phyloP scores from a whole-genome alignment of 1,140 invertebrate genomes.

The Ips nitidus region DNA sequence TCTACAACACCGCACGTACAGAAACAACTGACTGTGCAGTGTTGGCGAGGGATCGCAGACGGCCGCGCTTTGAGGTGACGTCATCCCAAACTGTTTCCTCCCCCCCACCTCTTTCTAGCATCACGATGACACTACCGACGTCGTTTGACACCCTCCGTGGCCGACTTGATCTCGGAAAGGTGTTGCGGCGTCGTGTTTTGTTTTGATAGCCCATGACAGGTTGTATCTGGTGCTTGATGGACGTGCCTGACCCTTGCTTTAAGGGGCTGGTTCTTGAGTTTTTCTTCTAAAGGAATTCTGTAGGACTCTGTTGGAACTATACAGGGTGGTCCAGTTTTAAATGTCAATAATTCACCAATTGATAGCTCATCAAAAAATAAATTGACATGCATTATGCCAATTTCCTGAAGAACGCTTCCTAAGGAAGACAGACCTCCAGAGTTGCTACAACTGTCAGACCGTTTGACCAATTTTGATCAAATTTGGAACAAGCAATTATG shows the following conservation, averaged over 20 bases:
- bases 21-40: conserved; percentile 10
- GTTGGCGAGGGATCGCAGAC: conserved; percentile 14
- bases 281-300: too few species aligned
- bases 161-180: conserved; percentile 32
- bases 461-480: too few species aligned
- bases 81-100: conserved; percentile 45
- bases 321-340: too few species aligned
- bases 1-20: background rate
- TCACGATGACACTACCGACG: background rate
- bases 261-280: background rate
- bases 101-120: conserved; percentile 37
- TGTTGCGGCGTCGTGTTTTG: conserved; percentile 33
- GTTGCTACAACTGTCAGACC: too few species aligned
- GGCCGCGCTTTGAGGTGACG: conserved; percentile 44
- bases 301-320: too few species aligned
- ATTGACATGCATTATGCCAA: too few species aligned
- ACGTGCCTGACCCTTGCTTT: background rate
- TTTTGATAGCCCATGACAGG: conserved; percentile 34
- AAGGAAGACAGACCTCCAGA: too few species aligned
- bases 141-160: conserved; percentile 50
- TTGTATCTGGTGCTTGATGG: conserved; percentile 3
- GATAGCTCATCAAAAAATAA: too few species aligned
- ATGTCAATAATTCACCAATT: too few species aligned
- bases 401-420: too few species aligned
- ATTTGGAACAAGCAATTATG: too few species aligned